Percentiles rank a stretch among this genome's conserved stretches.
phyloP scores from a whole-genome alignment of 2,113 vertebrate genomes.

The Sminthopsis crassicaudata region DNA sequence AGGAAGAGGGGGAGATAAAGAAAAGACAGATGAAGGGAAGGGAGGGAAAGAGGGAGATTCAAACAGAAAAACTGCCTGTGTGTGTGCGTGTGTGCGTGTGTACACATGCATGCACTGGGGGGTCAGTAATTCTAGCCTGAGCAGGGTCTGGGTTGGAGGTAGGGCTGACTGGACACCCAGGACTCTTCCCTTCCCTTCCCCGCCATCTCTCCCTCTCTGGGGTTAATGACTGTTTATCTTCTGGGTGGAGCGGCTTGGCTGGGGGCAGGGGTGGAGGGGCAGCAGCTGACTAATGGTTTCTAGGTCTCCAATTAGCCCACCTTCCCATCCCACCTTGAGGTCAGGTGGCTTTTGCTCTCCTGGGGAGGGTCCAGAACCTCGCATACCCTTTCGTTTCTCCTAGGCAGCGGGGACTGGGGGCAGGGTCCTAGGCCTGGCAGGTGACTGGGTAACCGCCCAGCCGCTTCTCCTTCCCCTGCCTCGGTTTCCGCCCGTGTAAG shows the following conservation, averaged over 20 bases:
- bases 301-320: not conserved
- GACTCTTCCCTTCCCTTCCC: not conserved
- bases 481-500: too few relatives aligned
- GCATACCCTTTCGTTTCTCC: not conserved
- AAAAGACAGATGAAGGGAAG: too few relatives aligned
- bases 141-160: not conserved
- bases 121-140: not conserved
- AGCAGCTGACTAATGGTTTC: constrained; percentile 50
- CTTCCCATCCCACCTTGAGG: not conserved
- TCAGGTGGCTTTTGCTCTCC: not conserved
- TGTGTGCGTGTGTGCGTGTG: too few relatives aligned
- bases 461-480: too few relatives aligned
- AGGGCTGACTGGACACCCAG: not conserved
- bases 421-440: not conserved
- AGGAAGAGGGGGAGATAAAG: too few relatives aligned
- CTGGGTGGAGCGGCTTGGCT: constrained; percentile 30
- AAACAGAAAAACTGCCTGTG: too few relatives aligned
- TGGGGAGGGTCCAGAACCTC: too few relatives aligned
- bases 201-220: not conserved
- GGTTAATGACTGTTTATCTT: constrained; percentile 38
- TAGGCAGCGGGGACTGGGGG: too few relatives aligned
- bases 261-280: not conserved
- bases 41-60: too few relatives aligned
- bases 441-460: too few relatives aligned
- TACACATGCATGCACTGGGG: too few relatives aligned